A percentile compares a stretch with the other conserved stretches of the same genome.
Evolutionary conservation across 1,140 invertebrate genomes (phyloP).

Genomic region (Batillaria attramentaria): DNA sequence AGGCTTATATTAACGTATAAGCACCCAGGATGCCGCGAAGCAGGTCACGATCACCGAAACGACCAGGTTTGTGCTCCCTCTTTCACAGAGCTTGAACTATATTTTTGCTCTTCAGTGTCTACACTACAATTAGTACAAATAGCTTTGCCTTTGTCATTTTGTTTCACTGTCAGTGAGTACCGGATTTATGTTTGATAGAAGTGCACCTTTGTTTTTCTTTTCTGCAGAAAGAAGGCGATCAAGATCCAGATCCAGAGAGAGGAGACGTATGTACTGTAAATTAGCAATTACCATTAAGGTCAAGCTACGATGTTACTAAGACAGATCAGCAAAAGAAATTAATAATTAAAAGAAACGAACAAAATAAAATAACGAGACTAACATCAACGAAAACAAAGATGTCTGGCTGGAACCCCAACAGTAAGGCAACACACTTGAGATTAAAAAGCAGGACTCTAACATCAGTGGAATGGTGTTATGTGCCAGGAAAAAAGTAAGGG

Average conservation of each 20-base stretch:
- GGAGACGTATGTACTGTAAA: slow-evolving; percentile 34
- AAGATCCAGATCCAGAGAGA: slow-evolving; percentile 43
- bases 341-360: neutral
- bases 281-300: neutral
- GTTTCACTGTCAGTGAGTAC: too few species aligned
- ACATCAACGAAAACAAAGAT: too few species aligned
- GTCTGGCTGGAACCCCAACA: too few species aligned
- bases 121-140: too few species aligned
- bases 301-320: neutral
- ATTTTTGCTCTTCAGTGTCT: too few species aligned
- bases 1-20: too few species aligned
- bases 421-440: too few species aligned
- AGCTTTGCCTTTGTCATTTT: too few species aligned
- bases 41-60: slow-evolving; percentile 47
- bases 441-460: too few species aligned
- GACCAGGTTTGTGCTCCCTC: slow-evolving; percentile 22
- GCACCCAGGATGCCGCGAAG: slow-evolving; percentile 43
- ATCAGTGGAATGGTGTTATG: too few species aligned
- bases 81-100: neutral
- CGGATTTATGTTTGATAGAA: neutral
- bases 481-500: too few species aligned
- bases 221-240: slow-evolving; percentile 43
- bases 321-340: neutral
- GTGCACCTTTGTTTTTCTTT: slow-evolving; percentile 17
- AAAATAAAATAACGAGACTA: too few species aligned